Percentiles rank a stretch among this genome's conserved stretches.
phyloP scores from a whole-genome alignment of 2,113 vertebrate species.

The Vulpes lagopus region DNA sequence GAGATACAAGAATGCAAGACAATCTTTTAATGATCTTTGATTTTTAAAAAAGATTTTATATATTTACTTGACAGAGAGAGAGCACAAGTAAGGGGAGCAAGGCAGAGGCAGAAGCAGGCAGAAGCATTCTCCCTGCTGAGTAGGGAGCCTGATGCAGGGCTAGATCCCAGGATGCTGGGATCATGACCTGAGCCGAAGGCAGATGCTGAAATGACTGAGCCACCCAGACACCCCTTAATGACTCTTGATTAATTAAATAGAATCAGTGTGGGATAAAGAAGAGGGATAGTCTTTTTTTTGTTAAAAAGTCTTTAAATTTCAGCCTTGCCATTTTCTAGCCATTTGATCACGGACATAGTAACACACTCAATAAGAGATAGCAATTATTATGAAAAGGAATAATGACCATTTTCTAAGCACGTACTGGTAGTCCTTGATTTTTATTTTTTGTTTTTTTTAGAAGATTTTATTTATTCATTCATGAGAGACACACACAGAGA shows the following conservation, averaged over 20 bases:
- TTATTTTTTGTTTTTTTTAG: background rate
- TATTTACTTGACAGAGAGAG: too few species aligned
- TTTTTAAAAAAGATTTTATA: background rate
- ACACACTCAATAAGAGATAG: background rate
- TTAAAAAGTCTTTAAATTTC: conserved; percentile 4
- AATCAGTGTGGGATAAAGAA: background rate
- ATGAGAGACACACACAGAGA: too few species aligned
- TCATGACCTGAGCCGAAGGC: too few species aligned
- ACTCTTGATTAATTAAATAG: conserved; percentile 15
- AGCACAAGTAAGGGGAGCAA: too few species aligned
- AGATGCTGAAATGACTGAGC: too few species aligned
- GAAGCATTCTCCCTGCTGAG: too few species aligned
- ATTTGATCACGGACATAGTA: background rate
- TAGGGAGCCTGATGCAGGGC: too few species aligned
- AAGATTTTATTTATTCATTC: too few species aligned
- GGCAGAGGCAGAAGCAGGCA: too few species aligned
- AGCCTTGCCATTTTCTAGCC: background rate
- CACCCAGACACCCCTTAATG: background rate
- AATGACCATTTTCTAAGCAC: background rate
- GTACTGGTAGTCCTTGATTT: background rate
- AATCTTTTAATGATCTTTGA: conserved; percentile 3
- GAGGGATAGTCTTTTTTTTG: background rate
- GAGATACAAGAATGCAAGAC: background rate
- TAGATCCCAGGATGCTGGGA: too few species aligned
- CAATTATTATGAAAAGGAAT: background rate